phyloP scores from a whole-genome alignment of 2,797 vertebrate genomes.

The Onychomys torridus region DNA sequence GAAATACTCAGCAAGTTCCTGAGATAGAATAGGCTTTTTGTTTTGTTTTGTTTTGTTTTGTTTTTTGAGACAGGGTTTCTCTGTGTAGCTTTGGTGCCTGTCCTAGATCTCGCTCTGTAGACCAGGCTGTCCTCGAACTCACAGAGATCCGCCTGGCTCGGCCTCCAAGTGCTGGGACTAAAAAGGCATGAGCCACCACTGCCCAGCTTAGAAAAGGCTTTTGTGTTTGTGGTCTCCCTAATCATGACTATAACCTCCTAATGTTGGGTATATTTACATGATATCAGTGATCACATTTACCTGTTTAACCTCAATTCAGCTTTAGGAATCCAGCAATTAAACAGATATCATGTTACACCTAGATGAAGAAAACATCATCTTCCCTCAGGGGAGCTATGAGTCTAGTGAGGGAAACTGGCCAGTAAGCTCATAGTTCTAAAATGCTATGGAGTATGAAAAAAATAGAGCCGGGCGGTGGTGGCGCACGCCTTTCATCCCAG shows the following conservation, averaged over 20 bases:
- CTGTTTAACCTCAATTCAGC: constrained; percentile 30
- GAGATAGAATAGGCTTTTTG: not conserved
- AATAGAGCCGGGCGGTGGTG: not conserved
- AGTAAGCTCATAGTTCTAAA: constrained; percentile 13
- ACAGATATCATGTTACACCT: not conserved
- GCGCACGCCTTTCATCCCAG: too few relatives aligned
- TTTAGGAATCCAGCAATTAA: not conserved
- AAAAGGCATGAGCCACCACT: too few relatives aligned
- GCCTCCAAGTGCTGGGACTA: too few relatives aligned
- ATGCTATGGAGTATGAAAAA: not conserved
- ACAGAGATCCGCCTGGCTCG: too few relatives aligned
- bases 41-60: too few relatives aligned
- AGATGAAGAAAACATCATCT: not conserved
- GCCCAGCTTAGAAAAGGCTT: not conserved
- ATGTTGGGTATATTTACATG: constrained; percentile 15
- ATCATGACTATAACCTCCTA: not conserved
- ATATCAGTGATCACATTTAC: constrained; percentile 17
- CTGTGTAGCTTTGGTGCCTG: too few relatives aligned
- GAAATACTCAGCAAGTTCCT: not conserved
- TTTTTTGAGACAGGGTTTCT: too few relatives aligned
- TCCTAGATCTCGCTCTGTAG: too few relatives aligned
- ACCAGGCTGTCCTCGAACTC: too few relatives aligned
- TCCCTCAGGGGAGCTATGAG: not conserved
- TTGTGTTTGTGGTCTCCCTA: not conserved
- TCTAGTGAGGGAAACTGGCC: not conserved